phyloP scores from a whole-genome alignment of 1,140 invertebrate species.

The Drosophila paulistorum region DNA sequence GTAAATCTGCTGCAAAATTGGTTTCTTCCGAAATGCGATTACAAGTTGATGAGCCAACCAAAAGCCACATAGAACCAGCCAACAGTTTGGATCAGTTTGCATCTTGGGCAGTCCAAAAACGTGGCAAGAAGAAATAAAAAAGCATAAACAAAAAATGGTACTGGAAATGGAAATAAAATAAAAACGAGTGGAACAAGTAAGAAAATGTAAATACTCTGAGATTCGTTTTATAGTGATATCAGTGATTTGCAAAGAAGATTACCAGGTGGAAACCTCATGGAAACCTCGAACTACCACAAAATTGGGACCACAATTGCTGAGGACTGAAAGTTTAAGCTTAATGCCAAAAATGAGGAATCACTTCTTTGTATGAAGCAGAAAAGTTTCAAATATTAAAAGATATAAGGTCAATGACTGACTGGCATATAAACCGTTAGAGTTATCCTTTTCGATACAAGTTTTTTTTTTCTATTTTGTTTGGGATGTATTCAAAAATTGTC shows the following conservation, averaged over 20 bases:
- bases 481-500: constrained; percentile 8
- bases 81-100: constrained; percentile 7
- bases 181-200: background rate
- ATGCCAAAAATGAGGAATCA: too few species aligned
- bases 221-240: too few species aligned
- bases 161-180: background rate
- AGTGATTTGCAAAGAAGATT: too few species aligned
- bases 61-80: constrained; percentile 9
- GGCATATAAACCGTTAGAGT: background rate
- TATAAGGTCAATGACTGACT: too few species aligned
- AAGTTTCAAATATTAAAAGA: too few species aligned
- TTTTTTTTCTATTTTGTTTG: background rate
- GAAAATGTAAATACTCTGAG: too few species aligned
- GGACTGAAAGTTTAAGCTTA: too few species aligned
- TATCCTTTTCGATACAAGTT: background rate
- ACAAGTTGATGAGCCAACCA: constrained; percentile 69
- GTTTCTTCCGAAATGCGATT: constrained; percentile 69
- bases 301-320: too few species aligned
- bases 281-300: too few species aligned
- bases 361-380: too few species aligned
- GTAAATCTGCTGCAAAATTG: constrained; percentile 75
- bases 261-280: too few species aligned
- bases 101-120: background rate
- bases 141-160: background rate
- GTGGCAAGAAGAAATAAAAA: background rate